phyloP scores from a whole-genome alignment of 2,797 vertebrate species.

The Halcyon chelicuti region DNA sequence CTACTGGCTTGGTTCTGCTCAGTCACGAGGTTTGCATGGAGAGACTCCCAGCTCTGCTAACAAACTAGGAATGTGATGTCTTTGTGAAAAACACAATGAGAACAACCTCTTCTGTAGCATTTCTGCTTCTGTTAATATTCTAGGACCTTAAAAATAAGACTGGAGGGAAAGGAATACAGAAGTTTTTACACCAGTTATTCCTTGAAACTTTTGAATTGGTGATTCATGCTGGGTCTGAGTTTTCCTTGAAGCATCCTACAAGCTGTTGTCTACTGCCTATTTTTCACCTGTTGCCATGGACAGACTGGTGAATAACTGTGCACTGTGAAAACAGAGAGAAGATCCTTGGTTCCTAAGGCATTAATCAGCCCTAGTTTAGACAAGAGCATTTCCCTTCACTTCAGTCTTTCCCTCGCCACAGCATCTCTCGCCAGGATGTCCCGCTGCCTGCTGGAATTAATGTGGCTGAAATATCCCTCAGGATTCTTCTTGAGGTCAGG shows the following conservation, averaged over 20 bases:
- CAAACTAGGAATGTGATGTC: not conserved
- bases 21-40: not conserved
- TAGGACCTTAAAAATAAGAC: not conserved
- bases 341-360: slow-evolving; percentile 9
- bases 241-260: slow-evolving; percentile 13
- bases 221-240: not conserved
- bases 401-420: not conserved
- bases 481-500: slow-evolving; percentile 58
- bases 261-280: not conserved
- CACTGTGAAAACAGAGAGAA: not conserved
- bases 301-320: not conserved
- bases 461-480: slow-evolving; percentile 58
- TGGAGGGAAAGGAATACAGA: not conserved
- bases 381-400: slow-evolving; percentile 36
- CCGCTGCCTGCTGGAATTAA: slow-evolving; percentile 43
- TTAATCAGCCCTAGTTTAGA: slow-evolving; percentile 37
- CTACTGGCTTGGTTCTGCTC: not conserved
- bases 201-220: not conserved
- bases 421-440: slow-evolving; percentile 62
- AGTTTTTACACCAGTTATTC: not conserved
- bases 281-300: slow-evolving; percentile 50
- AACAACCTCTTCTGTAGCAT: not conserved
- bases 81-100: not conserved
- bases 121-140: not conserved
- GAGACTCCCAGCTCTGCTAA: not conserved